Base-by-base conservation (phyloP, 2,797 vertebrate genomes). In the Gadopsis marmoratus region DNA sequence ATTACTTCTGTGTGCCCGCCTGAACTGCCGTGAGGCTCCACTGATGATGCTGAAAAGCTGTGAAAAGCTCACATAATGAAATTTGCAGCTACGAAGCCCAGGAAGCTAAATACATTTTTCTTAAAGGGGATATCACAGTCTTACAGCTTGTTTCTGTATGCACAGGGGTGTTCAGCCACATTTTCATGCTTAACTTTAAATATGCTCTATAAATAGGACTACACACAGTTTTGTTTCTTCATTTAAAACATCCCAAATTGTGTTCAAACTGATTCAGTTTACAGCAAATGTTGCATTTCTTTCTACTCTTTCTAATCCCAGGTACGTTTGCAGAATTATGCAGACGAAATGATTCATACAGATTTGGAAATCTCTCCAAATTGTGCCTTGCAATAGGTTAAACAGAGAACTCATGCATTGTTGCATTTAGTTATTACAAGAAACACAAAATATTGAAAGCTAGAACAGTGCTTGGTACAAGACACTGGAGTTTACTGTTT, bases 61-160 rank as follows among this genome's bases (percentile, higher is more conserved):
- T 55, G 71, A 75, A 71, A 73, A n/a, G 43, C 56, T 66, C 29
- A 41, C 43, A 33, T 23, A 50, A 59, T 21, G 1, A 63, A 23
- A 17, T 10, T 11, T 47, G 29, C 5, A 19, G 17, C 21, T 12
- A n/a, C 60, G 43, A 54, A 23, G 10, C 23, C 21, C 8, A 53
- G 17, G 29, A 39, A 47, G 76, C 16, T 21, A 31, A 59, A 62
- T 58, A 3, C 4, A 19, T 81, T 71, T 76, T 69, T 69, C 47
- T 78, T 51, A 23, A 14, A 67, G 14, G 35, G 35, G 23, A 68
- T 77, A 71, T 67, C 76, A 61, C 43, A 69, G 63, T 67, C 64
- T 13, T 31, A n/a, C 74, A 81, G 69, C 72, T 29, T 71, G 65
- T 71, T n/a, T 68, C 39, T 43, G 13, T 16, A 56, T 63, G 19